Conservation (phyloP, 2,113 vertebrate species). For the Archilochus colubris region DNA sequence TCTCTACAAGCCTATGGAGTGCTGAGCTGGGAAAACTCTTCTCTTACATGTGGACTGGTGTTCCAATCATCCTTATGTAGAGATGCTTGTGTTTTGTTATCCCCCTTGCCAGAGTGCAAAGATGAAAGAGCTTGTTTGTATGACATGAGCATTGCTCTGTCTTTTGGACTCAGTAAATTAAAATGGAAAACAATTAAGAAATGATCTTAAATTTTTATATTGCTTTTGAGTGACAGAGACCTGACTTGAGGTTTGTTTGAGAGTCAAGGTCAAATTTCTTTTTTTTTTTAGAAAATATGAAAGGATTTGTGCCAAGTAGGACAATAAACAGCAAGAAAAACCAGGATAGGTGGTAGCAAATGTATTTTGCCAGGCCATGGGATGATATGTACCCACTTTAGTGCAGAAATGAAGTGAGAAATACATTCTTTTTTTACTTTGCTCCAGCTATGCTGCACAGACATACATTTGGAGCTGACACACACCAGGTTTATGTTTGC, state of each 20-base stretch:
- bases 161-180: neutral
- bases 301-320: neutral
- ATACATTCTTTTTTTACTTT: neutral
- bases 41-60: neutral
- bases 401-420: neutral
- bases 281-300: neutral
- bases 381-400: neutral
- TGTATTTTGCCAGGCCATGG: neutral
- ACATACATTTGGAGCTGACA: neutral
- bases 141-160: neutral
- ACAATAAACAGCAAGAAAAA: neutral
- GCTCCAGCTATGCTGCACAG: neutral
- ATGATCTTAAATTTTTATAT: neutral
- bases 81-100: neutral
- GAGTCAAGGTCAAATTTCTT: neutral
- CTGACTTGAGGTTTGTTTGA: neutral
- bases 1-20: neutral
- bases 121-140: neutral
- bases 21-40: neutral
- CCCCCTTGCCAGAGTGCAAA: neutral
- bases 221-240: neutral
- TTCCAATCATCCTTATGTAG: neutral
- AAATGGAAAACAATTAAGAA: neutral
- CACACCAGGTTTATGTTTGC: neutral
- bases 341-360: neutral